Evolutionary conservation across 1,140 invertebrate species (phyloP).

Genomic region (Wiebesia pumilae): DNA sequence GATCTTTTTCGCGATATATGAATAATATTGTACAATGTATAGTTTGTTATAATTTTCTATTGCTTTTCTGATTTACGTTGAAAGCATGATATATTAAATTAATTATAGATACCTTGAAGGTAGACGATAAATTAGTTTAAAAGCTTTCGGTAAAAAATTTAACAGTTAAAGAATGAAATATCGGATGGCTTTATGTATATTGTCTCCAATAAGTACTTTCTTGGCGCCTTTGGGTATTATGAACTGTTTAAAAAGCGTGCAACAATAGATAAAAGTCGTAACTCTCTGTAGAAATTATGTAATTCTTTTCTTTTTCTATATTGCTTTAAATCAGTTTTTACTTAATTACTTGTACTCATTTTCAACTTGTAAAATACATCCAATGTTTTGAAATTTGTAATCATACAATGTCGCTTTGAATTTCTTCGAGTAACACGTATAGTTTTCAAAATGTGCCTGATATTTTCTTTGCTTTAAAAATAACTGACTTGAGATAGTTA

Average conservation of each 20-base stretch:
- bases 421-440: neutral
- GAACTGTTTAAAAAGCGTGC: neutral
- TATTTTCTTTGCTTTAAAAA: neutral
- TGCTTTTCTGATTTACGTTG: neutral
- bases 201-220: constrained; percentile 33
- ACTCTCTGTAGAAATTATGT: constrained; percentile 31
- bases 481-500: neutral
- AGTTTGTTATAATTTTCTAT: neutral
- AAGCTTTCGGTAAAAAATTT: constrained; percentile 19
- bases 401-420: neutral
- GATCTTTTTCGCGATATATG: neutral
- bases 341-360: neutral
- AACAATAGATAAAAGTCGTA: constrained; percentile 29
- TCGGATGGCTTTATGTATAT: constrained; percentile 34
- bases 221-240: constrained; percentile 36
- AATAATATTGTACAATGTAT: neutral
- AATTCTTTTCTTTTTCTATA: neutral
- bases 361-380: neutral
- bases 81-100: neutral
- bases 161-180: constrained; percentile 22
- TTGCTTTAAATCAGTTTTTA: constrained; percentile 32
- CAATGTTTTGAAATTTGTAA: neutral
- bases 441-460: neutral
- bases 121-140: neutral
- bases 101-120: neutral